A percentile compares a stretch with the other conserved stretches of the same genome.
Evolutionary conservation across 2,888 invertebrate species (phyloP).

Genomic region (Plutella xylostella): DNA sequence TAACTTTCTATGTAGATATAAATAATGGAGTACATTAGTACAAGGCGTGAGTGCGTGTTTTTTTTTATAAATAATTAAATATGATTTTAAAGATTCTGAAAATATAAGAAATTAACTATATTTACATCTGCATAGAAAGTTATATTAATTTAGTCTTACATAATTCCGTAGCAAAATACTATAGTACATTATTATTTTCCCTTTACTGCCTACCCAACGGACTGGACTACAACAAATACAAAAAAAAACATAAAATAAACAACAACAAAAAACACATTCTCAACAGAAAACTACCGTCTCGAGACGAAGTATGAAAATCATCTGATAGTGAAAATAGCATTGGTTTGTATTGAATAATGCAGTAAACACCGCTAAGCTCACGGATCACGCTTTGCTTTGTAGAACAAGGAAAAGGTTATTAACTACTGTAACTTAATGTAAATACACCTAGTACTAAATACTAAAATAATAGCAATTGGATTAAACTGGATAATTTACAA

Average conservation of each 20-base stretch:
- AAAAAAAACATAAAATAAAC: constrained; percentile 14
- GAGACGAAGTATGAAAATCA: constrained; percentile 98
- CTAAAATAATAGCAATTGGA: too few species aligned
- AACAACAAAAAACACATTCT: constrained; percentile 14
- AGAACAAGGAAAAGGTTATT: constrained; percentile 3
- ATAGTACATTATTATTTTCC: constrained; percentile 57
- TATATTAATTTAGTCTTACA: too few species aligned
- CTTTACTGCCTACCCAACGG: constrained; percentile 63
- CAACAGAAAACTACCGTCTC: constrained; percentile 95
- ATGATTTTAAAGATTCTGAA: too few species aligned
- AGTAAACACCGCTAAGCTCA: constrained; percentile 32
- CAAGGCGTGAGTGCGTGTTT: too few species aligned
- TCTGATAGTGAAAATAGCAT: constrained; percentile 96
- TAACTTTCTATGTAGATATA: constrained; percentile 17
- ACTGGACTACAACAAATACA: constrained; percentile 39
- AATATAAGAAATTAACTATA: too few species aligned
- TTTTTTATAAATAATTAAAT: too few species aligned
- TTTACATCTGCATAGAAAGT: too few species aligned
- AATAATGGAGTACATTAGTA: constrained; percentile 15
- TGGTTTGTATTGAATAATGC: constrained; percentile 76
- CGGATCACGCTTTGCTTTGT: constrained; percentile 16
- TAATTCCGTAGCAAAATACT: too few species aligned
- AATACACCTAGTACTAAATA: too few species aligned
- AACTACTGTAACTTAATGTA: too few species aligned
- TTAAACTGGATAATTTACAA: too few species aligned